Conservation (phyloP, 2,113 vertebrate genomes). For the Bubalus kerabau region DNA sequence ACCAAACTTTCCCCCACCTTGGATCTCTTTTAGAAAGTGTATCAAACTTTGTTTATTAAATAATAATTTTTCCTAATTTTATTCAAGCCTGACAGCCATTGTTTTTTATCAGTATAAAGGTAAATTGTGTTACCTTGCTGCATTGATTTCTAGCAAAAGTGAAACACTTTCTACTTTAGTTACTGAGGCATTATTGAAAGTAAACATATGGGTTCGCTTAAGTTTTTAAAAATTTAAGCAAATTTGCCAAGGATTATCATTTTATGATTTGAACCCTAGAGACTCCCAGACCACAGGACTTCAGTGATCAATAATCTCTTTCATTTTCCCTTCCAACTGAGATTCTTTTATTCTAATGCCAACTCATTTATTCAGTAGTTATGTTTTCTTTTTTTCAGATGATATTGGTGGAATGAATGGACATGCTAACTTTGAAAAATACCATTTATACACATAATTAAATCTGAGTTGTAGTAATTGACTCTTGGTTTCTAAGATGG, state of each 20-base stretch:
- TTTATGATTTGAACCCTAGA: background rate
- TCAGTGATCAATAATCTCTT: background rate
- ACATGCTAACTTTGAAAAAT: background rate
- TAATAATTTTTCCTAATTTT: background rate
- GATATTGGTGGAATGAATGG: background rate
- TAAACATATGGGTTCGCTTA: background rate
- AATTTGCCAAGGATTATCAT: background rate
- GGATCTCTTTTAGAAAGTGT: background rate
- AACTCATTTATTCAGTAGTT: background rate
- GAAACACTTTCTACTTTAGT: background rate
- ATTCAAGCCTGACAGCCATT: background rate
- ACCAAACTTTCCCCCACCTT: background rate
- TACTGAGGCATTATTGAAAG: background rate
- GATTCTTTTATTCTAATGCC: background rate
- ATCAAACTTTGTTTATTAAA: constrained; percentile 1
- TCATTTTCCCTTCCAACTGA: background rate
- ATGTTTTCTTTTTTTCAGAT: background rate
- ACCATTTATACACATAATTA: background rate
- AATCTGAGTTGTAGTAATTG: background rate
- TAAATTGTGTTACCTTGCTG: background rate
- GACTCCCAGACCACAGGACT: background rate
- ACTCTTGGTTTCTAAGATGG: background rate
- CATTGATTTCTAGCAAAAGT: background rate
- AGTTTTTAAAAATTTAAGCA: background rate
- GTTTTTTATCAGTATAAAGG: background rate